Evolutionary conservation across 2,797 vertebrate species (phyloP).

Genomic region (Schizothorax lantsangensis): DNA sequence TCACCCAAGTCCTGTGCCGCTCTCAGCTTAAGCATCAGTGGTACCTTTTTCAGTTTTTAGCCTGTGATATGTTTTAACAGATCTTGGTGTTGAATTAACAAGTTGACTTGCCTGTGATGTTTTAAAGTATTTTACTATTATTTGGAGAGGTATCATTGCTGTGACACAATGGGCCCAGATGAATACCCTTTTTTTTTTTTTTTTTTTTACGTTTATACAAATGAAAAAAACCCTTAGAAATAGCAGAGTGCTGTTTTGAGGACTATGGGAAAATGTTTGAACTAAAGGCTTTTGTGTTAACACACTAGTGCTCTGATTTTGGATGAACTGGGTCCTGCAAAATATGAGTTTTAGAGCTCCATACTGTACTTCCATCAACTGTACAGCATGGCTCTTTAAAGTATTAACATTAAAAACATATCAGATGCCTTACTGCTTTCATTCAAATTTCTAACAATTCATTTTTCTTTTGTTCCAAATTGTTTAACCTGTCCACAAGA

Average conservation of each 20-base stretch:
- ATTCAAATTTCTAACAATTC: constrained; percentile 1
- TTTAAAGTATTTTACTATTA: constrained; percentile 34
- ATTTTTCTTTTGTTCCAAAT: constrained; percentile 1
- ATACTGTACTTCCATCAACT: not conserved
- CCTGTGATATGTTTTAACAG: constrained; percentile 43
- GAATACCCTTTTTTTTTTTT: not conserved
- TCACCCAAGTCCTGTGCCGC: constrained; percentile 26
- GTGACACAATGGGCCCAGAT: not conserved
- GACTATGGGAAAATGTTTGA: not conserved
- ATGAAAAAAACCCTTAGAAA: not conserved
- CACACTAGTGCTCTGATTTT: constrained; percentile 20
- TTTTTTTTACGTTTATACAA: not conserved
- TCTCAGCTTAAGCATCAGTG: constrained; percentile 37
- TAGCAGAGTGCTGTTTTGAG: not conserved
- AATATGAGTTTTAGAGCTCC: constrained; percentile 32
- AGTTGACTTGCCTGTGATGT: constrained; percentile 17
- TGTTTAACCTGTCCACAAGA: not conserved
- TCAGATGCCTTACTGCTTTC: constrained; percentile 49
- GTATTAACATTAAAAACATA: constrained; percentile 35
- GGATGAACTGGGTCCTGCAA: constrained; percentile 20
- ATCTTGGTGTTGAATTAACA: constrained; percentile 12
- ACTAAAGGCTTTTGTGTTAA: not conserved
- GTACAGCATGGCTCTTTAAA: constrained; percentile 14
- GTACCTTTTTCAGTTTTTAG: constrained; percentile 32
- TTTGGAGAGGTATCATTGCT: constrained; percentile 16